Evolutionary conservation across 92 coral and sea anemone species (phyloP).

Genomic region (Zoanthus gigantus): DNA sequence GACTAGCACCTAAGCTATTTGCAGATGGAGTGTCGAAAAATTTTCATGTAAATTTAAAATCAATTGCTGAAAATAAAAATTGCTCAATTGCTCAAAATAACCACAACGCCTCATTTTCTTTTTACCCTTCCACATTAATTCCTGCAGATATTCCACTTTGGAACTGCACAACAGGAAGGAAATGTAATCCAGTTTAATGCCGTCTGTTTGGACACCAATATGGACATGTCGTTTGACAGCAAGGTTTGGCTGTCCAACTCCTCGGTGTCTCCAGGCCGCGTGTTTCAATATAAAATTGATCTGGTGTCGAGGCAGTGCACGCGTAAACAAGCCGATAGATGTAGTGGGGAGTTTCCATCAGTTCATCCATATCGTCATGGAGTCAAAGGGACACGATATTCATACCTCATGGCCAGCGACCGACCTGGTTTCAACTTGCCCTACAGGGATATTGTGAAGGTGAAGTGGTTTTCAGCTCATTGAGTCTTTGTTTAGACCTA

Average conservation of each 20-base stretch:
- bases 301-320: constrained; percentile 63
- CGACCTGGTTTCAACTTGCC: constrained; percentile 84
- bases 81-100: no score
- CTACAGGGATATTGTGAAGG: constrained; percentile 88
- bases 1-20: no score
- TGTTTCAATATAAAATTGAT: constrained; percentile 70
- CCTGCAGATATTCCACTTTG: constrained; percentile 86
- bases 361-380: constrained; percentile 89
- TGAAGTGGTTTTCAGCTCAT: not conserved
- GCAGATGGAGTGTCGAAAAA: no score
- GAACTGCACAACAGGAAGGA: constrained; percentile 78
- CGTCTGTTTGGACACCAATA: constrained; percentile 81
- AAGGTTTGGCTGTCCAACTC: constrained; percentile 80
- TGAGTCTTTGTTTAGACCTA: no score
- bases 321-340: constrained; percentile 71
- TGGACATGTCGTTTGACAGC: constrained; percentile 85
- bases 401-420: constrained; percentile 87
- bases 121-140: not conserved
- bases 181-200: constrained; percentile 71
- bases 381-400: constrained; percentile 69
- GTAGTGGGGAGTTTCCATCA: constrained; percentile 80
- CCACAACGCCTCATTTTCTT: no score
- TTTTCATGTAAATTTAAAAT: no score
- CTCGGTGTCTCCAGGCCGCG: constrained; percentile 82
- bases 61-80: no score